phyloP scores from a whole-genome alignment of 2,797 vertebrate species.

The Artibeus lituratus region DNA sequence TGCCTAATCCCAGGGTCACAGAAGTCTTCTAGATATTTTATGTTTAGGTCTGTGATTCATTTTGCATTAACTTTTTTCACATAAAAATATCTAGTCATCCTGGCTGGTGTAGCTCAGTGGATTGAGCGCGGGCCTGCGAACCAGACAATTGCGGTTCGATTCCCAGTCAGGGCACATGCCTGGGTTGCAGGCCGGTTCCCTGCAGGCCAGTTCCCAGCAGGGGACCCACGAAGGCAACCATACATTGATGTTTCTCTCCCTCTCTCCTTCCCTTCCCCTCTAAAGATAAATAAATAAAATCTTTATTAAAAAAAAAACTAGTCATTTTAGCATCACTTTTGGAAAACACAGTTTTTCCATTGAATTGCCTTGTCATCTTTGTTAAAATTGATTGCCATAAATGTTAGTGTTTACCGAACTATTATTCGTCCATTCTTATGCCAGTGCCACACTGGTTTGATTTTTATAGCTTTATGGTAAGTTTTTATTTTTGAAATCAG shows the following conservation, averaged over 20 bases:
- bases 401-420: neutral
- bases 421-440: fast-evolving
- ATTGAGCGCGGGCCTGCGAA: too few relatives aligned
- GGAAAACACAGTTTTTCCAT: neutral
- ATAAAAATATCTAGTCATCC: neutral
- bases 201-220: too few relatives aligned
- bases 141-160: too few relatives aligned
- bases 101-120: too few relatives aligned
- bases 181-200: too few relatives aligned
- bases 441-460: neutral
- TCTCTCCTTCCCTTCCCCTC: too few relatives aligned
- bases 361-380: neutral
- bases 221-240: too few relatives aligned
- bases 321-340: neutral
- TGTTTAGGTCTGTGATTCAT: neutral
- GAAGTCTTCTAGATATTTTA: neutral
- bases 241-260: too few relatives aligned
- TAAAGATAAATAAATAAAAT: too few relatives aligned
- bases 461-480: neutral
- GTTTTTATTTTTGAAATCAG: neutral
- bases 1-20: neutral
- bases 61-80: neutral
- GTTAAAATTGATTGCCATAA: neutral
- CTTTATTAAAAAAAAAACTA: too few relatives aligned
- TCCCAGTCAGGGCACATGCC: too few relatives aligned